phyloP scores from a whole-genome alignment of 2,113 vertebrate genomes.

The Thomomys bottae region DNA sequence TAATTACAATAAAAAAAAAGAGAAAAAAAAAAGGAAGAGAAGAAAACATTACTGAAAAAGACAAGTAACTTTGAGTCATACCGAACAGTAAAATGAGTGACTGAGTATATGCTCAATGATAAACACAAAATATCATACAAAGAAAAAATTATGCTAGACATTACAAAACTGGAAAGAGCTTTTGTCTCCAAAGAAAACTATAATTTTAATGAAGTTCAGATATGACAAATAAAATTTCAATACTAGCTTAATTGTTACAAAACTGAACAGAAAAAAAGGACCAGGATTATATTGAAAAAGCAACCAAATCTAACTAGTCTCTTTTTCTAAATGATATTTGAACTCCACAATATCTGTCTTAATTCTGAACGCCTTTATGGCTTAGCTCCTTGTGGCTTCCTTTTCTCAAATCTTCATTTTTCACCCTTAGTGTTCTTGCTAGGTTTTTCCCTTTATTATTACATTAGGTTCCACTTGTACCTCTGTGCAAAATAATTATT shows the following conservation, averaged over 20 bases:
- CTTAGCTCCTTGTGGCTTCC: slow-evolving; percentile 10
- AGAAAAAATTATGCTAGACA: slow-evolving; percentile 44
- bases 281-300: neutral
- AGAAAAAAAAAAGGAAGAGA: neutral
- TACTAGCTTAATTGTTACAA: slow-evolving; percentile 3
- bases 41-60: neutral
- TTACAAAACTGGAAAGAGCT: neutral
- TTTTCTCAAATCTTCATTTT: slow-evolving; percentile 47
- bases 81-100: neutral
- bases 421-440: neutral
- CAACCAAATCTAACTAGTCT: neutral
- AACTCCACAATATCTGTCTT: neutral
- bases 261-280: neutral
- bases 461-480: slow-evolving; percentile 25
- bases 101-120: slow-evolving; percentile 23
- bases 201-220: slow-evolving; percentile 33
- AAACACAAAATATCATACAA: slow-evolving; percentile 52
- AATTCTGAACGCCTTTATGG: neutral
- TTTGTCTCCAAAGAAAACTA: slow-evolving; percentile 42
- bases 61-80: neutral
- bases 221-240: slow-evolving; percentile 45
- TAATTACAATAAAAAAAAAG: too few relatives aligned
- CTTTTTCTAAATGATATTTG: slow-evolving; percentile 4
- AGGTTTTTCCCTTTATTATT: neutral
- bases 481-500: slow-evolving; percentile 29